These are phyloP conservation scores for Taenaris catops DNA, from an alignment of 2,888 invertebrate species.

Conservation along the genomic window DNA sequence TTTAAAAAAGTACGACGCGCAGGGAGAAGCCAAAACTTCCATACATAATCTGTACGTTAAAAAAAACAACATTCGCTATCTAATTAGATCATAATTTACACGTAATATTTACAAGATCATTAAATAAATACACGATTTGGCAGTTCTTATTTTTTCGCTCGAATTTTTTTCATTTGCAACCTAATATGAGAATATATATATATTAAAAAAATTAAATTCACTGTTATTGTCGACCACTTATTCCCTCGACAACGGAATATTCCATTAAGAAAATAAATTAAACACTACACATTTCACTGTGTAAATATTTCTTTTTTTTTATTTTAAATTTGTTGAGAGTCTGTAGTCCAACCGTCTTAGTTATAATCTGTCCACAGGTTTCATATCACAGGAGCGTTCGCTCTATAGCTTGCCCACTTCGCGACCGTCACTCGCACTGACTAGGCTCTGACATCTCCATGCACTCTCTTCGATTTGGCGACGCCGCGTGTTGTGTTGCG, in stretches of 20 bases:
- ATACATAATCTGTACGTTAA: constrained; percentile 24
- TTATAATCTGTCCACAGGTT: constrained; percentile 21
- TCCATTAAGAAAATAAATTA: constrained; percentile 26
- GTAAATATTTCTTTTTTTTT: constrained; percentile 22
- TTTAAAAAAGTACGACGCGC: constrained; percentile 25
- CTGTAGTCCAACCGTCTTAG: constrained; percentile 17
- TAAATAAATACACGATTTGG: constrained; percentile 70
- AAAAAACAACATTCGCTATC: constrained; percentile 62
- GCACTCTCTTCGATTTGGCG: constrained; percentile 15
- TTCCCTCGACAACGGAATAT: constrained; percentile 17
- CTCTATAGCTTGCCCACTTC: constrained; percentile 10
- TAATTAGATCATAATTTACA: constrained; percentile 64
- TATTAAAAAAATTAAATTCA: constrained; percentile 27
- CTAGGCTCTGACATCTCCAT: constrained; percentile 39
- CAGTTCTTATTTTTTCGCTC: constrained; percentile 35
- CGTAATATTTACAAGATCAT: constrained; percentile 63
- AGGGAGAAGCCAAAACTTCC: constrained; percentile 26
- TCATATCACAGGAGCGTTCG: constrained; percentile 61
- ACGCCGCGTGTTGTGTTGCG: constrained; percentile 16
- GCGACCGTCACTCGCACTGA: constrained; percentile 41
- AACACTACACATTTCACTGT: constrained; percentile 39
- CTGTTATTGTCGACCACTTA: constrained; percentile 59
- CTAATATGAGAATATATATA: constrained; percentile 28
- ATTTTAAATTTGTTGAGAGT: constrained; percentile 46
- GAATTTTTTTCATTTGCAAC: constrained; percentile 26